Evolutionary conservation across 2,797 vertebrate genomes (phyloP).

Genomic region (Amazonetta brasiliensis): DNA sequence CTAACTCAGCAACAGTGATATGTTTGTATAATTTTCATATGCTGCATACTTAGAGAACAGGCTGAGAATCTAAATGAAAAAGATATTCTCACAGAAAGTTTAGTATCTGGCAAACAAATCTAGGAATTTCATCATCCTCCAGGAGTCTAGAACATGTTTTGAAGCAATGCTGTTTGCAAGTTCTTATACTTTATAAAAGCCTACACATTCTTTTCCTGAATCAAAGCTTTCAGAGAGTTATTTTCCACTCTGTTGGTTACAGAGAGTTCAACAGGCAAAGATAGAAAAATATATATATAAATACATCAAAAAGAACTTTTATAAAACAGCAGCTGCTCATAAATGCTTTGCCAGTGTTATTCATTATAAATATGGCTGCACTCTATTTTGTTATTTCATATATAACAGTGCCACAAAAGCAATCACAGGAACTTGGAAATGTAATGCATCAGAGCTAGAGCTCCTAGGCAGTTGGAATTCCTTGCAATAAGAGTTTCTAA

Average conservation of each 20-base stretch:
- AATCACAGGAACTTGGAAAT: constrained; percentile 12
- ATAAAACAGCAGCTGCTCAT: constrained; percentile 51
- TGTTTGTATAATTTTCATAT: neutral
- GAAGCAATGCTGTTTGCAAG: neutral
- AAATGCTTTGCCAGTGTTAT: constrained; percentile 55
- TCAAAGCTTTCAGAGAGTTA: constrained; percentile 69
- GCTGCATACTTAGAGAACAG: neutral
- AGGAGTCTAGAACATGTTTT: constrained; percentile 24
- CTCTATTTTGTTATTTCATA: constrained; percentile 53
- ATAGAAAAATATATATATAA: neutral
- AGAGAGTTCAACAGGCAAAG: constrained; percentile 64
- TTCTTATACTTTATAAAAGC: constrained; percentile 8
- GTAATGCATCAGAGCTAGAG: constrained; percentile 20
- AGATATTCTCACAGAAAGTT: neutral
- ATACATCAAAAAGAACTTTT: constrained; percentile 20
- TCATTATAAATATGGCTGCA: constrained; percentile 20
- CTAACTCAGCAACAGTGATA: neutral
- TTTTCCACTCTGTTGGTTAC: constrained; percentile 74
- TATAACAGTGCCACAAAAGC: constrained; percentile 62
- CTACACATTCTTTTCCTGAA: constrained; percentile 41
- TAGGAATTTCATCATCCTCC: neutral
- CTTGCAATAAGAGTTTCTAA: constrained; percentile 11
- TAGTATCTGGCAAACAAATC: neutral
- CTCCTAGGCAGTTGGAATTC: neutral
- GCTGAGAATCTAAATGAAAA: constrained; percentile 12